Base-by-base conservation (phyloP, 92 coral and sea anemone genomes). In the Virgularia gustaviana region DNA sequence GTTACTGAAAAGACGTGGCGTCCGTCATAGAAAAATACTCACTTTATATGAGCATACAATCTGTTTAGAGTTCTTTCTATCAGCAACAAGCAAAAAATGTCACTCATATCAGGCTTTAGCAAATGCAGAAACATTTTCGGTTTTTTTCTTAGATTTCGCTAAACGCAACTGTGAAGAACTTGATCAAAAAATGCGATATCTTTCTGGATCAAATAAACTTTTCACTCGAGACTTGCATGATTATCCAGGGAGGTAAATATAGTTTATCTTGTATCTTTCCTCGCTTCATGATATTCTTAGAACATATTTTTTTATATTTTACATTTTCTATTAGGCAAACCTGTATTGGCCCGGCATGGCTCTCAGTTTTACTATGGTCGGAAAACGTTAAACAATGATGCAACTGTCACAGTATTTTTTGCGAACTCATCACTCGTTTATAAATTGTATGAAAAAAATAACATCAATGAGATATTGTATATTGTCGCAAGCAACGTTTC, bases 361-460 rank as follows among this genome's bases (percentile, higher is more conserved):
- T 65, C 72, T 29, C 22, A 10, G 57, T 65, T 65, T 37, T 65
- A 65, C 56, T 23, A n/a, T 65, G 72, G 72, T 33, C 31, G 41
- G 13, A 12, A 65, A 43, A 65, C 57, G 12, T 11, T 19, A 42
- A 11, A 65, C 23, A 42, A 54, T 25, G 57, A 65, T 8, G 30
- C 25, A 19, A 65, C 36, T 4, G 36, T 65, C 18, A 56, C 72
- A 11, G 72, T 65, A 10, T 65, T 41, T 56, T 41, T 65, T 44
- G 29, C 41, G 27, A 19, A 42, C n/a, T 49, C 55, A 25, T 30
- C 72, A 0, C 56, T 20, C 29, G 41, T 41, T 28, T 8, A 65
- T 6, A 54, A 65, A 37, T 33, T 65, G 9, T 65, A 65, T 20
- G 38, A 25, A 34, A 65, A 65, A 44, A 37, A 42, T 9, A 42